phyloP scores from a whole-genome alignment of 2,113 vertebrate species.

The Sylvilagus bachmani region DNA sequence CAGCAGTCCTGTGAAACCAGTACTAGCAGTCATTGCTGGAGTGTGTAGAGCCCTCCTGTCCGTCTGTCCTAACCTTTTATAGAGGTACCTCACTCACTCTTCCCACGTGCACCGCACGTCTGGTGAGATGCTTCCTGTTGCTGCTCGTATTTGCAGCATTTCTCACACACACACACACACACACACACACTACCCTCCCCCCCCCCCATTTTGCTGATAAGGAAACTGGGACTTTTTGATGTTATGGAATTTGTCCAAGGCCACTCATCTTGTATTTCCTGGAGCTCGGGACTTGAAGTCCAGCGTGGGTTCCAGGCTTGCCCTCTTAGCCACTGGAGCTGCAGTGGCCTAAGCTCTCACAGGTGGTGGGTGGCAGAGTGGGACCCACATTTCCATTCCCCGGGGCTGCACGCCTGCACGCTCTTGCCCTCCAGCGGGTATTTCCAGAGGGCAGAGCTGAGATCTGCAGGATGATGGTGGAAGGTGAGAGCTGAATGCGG shows the following conservation, averaged over 20 bases:
- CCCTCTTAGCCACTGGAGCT: neutral
- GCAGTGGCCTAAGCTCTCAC: neutral
- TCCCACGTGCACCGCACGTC: neutral
- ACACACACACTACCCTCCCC: neutral
- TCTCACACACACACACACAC: neutral
- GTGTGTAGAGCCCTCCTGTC: neutral
- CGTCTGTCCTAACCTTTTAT: neutral
- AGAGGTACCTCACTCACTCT: neutral
- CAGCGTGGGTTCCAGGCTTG: neutral
- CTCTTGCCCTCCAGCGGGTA: neutral
- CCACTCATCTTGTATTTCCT: neutral
- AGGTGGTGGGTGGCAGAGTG: neutral
- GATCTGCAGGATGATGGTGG: neutral
- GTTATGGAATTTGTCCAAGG: neutral
- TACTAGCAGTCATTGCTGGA: neutral
- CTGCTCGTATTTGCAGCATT: neutral
- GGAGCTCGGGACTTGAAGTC: neutral
- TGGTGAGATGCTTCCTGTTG: no score
- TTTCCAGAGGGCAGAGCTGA: slow-evolving; percentile 1
- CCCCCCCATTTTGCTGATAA: neutral
- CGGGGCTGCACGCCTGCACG: neutral
- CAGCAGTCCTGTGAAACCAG: neutral
- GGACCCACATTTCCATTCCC: neutral
- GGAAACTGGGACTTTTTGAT: neutral
- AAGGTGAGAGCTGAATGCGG: neutral